These are phyloP conservation scores for Cisticola juncidis DNA, from an alignment of 2,113 vertebrate species.

Conservation along the genomic window DNA sequence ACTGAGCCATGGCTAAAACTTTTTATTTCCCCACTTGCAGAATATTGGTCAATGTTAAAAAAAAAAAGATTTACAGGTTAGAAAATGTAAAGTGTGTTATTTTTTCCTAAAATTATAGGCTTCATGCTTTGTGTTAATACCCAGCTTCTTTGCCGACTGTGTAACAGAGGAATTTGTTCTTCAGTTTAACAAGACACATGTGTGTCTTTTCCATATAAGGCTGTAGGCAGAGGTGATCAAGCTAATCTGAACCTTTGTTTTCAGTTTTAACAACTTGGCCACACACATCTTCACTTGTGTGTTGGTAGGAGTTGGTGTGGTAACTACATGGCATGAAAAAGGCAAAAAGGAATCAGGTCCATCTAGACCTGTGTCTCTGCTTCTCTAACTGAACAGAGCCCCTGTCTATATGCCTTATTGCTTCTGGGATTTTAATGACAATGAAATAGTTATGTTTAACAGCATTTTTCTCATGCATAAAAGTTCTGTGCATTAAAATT, in stretches of 20 bases:
- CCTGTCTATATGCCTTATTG: neutral
- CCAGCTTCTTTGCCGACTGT: fast-evolving
- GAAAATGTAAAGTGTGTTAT: neutral
- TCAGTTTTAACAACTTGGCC: neutral
- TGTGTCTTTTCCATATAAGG: neutral
- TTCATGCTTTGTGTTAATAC: neutral
- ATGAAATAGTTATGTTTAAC: neutral
- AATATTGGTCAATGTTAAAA: neutral
- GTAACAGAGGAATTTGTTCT: neutral
- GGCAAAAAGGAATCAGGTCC: neutral
- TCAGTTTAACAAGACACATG: neutral
- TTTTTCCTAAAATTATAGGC: neutral
- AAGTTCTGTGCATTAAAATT: neutral
- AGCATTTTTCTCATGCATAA: neutral
- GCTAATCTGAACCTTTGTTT: neutral
- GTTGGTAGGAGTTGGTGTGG: neutral
- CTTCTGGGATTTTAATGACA: neutral
- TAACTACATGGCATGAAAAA: neutral
- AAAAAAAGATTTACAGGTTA: neutral
- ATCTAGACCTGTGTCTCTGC: neutral
- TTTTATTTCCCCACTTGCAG: neutral
- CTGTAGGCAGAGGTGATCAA: neutral
- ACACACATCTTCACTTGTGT: neutral
- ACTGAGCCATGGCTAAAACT: neutral
- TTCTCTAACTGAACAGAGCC: neutral